Evolutionary conservation across 2,797 vertebrate genomes (phyloP).

Genomic region (Anguilla pacifica): DNA sequence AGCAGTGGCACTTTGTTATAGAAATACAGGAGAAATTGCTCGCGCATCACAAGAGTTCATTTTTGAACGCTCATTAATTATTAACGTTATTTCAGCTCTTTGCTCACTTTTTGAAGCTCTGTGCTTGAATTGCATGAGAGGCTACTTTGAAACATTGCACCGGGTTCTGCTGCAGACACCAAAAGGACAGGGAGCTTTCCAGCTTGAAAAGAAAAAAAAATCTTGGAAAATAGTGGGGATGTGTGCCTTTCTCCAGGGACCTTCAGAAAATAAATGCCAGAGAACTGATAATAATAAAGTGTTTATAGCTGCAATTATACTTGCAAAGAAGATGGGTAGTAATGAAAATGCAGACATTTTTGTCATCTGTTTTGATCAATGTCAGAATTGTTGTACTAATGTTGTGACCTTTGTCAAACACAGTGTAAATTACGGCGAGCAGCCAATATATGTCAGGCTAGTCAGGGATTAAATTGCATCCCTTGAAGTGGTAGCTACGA

Average conservation of each 20-base stretch:
- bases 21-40: slow-evolving; percentile 2
- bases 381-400: not conserved
- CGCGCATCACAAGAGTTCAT: not conserved
- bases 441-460: not conserved
- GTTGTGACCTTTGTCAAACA: slow-evolving; percentile 19
- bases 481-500: not conserved
- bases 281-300: not conserved
- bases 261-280: not conserved
- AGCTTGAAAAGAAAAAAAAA: not conserved
- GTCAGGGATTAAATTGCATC: not conserved
- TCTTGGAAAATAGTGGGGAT: not conserved
- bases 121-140: not conserved
- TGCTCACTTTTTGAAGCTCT: not conserved
- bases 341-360: not conserved
- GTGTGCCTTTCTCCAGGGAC: not conserved
- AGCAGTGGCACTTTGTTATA: slow-evolving; percentile 1
- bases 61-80: not conserved
- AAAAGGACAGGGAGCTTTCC: not conserved
- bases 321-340: not conserved
- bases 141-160: not conserved
- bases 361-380: not conserved
- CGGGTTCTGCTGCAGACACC: not conserved
- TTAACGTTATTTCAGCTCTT: not conserved
- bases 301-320: not conserved
- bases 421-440: slow-evolving; percentile 14